Base-by-base conservation (phyloP, 2,888 invertebrate genomes). In the Liopterus haemorrhoidalis region DNA sequence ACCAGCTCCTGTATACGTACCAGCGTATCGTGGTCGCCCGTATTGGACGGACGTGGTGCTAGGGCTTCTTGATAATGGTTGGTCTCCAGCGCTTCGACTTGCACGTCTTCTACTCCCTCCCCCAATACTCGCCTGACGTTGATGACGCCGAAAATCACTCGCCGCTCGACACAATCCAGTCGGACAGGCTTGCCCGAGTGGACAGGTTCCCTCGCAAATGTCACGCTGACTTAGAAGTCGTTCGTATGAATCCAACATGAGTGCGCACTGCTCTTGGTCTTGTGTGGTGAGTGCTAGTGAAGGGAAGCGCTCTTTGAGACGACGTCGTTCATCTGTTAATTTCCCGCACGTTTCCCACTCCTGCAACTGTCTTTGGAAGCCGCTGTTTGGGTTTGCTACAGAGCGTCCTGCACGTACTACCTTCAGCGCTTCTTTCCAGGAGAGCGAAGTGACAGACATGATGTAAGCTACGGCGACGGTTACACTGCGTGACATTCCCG, bases 401-500 rank as follows among this genome's bases (percentile, higher is more conserved):
- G 86, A 82, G 47, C 95, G 78, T 25, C 93, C 92, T 1, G 90
- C 90, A 49, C 93, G 78, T 37, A 96, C 91, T 49, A 93, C 91
- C 70, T 94, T 92, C 49, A 95, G 71, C 1, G 93, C 85, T 61
- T 95, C 94, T 57, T 91, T 86, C 91, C 93, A 94, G 44, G 79
- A 83, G 36, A 95, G 75, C 50, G 82, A 74, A 19, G 95, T 93
- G 49, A 87, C 89, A 32, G 91, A 86, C 94, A 96, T 95, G 52
- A 96, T 86, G 71, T 96, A 96, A 27, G 95, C 95, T 45, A 93
- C 91, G 0, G 91, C 89, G 41, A 96, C 87, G 0, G 96, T 94
- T 54, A 95, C 95, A 61, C 94, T 94, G 15, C 96, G 81, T 1
- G 95, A 95, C 84, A 96, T 93, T 20, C 96, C 96, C 14, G 95